Evolutionary conservation across 2,797 vertebrate species (phyloP), one percentile per base, ranked within the genome.

Genomic region (Gambusia yucatana): DNA sequence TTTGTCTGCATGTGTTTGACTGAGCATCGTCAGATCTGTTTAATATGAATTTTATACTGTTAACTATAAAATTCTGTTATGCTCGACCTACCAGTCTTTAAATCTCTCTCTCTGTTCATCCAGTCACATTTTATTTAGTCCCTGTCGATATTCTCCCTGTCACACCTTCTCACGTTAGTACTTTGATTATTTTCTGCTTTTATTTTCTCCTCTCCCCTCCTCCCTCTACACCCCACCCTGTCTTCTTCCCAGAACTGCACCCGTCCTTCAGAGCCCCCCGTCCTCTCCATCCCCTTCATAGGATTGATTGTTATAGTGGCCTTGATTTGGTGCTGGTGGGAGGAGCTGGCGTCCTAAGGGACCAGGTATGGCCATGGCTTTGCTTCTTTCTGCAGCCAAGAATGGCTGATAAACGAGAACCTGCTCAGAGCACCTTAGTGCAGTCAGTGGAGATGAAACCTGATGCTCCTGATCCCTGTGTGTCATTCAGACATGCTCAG

Each of bases 321-420:
- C 93, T 95, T 97, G 95, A 96, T 97, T 94, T 96, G 97, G 97
- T 98, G 97, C 96, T 98, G 97, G 96, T 97, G 96, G 97, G 96
- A 96, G 88, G 97, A 98, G 96, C 96, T 97, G 91, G 96, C 96
- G 46, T 96, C 96, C 95, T 97, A 97, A 92, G 82, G 94, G 91
- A 95, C 91, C 96, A 98, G 97, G 97, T 98, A 98, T 89, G 96
- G 94, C 92, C 95, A 92, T 91, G 91, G 89, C 93, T 91, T 91
- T 94, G 90, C 84, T 92, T 92, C 88, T 86, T 81, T 86, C 83
- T 75, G 61, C 25, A n/a, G 16, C 69, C 76, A 46, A 76, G 41
- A 72, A 36, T n/a, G 25, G 67, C 39, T 44, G 67, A 44, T 44
- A 44, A 70, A n/a, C 39, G 4, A 70, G 22, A 70, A 44, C 25